phyloP scores from a whole-genome alignment of 2,888 invertebrate genomes.

The Ichneumoninae sp. region DNA sequence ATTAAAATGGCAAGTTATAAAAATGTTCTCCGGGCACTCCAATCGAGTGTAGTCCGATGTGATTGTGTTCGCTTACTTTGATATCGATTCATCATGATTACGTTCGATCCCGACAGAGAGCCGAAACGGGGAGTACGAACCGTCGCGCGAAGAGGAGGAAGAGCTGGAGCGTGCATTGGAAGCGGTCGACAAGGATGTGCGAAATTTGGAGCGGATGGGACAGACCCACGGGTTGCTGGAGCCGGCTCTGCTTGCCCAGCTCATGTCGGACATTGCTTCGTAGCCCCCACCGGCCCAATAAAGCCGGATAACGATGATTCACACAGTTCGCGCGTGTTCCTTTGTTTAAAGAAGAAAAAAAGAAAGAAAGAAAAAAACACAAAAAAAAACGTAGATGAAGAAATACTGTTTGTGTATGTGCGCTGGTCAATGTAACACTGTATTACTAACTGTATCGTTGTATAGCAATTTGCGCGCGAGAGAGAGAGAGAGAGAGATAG shows the following conservation, averaged over 20 bases:
- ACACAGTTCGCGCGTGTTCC: slow-evolving; percentile 74
- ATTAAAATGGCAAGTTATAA: background rate
- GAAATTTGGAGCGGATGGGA: slow-evolving; percentile 89
- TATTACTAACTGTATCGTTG: slow-evolving; percentile 71
- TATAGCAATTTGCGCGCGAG: slow-evolving; percentile 58
- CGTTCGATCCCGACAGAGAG: slow-evolving; percentile 84
- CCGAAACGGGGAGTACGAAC: slow-evolving; percentile 90
- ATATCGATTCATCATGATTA: slow-evolving; percentile 1
- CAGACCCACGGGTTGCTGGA: slow-evolving; percentile 87
- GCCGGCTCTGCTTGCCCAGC: slow-evolving; percentile 85
- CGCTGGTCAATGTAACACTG: slow-evolving; percentile 75
- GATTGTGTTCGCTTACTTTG: background rate
- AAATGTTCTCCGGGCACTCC: too few relatives aligned
- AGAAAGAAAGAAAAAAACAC: slow-evolving; percentile 34
- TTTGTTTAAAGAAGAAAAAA: slow-evolving; percentile 58
- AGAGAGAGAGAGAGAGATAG: too few relatives aligned
- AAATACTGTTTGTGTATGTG: slow-evolving; percentile 78
- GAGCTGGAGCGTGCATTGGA: slow-evolving; percentile 94
- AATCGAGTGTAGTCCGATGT: background rate
- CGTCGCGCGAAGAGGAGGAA: slow-evolving; percentile 93
- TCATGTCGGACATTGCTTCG: slow-evolving; percentile 84
- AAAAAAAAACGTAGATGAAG: slow-evolving; percentile 70
- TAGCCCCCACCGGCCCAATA: slow-evolving; percentile 79
- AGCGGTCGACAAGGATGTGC: slow-evolving; percentile 90
- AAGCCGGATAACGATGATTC: slow-evolving; percentile 62